Evolutionary conservation across 2,888 invertebrate species (phyloP), one percentile per base, ranked within the genome.

Genomic region (Drosophila nr. perissopoda): DNA sequence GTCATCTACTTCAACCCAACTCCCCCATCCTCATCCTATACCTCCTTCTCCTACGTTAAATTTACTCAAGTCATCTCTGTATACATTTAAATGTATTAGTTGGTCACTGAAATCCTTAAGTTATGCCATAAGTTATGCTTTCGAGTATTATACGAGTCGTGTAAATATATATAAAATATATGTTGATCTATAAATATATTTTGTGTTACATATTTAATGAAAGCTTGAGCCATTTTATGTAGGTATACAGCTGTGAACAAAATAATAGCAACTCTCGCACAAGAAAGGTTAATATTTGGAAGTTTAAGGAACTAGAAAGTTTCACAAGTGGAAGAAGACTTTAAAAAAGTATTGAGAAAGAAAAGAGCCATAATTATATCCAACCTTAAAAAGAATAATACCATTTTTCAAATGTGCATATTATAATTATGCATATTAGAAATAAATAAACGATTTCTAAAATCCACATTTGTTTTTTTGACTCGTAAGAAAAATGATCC

Each of bases 61-160:
- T 56, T 27, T 49, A 36, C 10, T 64, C 54, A 68, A 60, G 33
- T 48, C 27, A 53, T 52, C 42, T 18, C 11, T 34, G 16, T 46
- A 51, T 29, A 69, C 33, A 64, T 69, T 67, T 52, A 25, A 54
- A 56, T 60, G 49, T 61, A 70, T 11, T 61, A 62, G 27, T 61
- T 65, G 36, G n/a, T 52, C 51, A 42, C 25, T 64, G 4, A 11
- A 62, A 56, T 49, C 42, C 54, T 70, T 31, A 59, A 62, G 40
- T 27, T 68, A 76, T 57, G 72, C 77, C 76, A 76, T 80, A 80
- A 80, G 78, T 42, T 67, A 54, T 67, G 18, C 54, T 63, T 52
- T 36, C 8, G 25, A n/a, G 7, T 56, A n/a, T 34, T 27, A 38
- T 46, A 18, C 4, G 25, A 36, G 5, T 56, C 64, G 21, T 81